A percentile compares a stretch with the other conserved stretches of the same genome.
These are phyloP conservation scores for Phenacoccus solenopsis DNA, from an alignment of 1,140 invertebrate species.

Conservation along the genomic window DNA sequence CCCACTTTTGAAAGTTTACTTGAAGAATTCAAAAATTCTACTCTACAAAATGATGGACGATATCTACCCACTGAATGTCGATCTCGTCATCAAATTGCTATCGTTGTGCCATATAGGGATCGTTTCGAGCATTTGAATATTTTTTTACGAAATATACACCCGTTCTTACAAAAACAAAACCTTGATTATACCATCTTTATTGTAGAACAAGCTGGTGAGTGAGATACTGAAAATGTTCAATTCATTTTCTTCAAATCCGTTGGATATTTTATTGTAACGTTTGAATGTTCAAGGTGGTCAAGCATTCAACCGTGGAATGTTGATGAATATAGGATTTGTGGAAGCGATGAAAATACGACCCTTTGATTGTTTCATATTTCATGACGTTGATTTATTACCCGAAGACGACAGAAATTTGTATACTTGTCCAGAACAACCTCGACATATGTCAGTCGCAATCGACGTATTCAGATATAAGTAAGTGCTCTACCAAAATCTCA, in stretches of 20 bases:
- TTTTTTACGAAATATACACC: constrained; percentile 80
- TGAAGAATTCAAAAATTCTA: constrained; percentile 14
- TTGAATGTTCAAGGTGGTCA: constrained; percentile 40
- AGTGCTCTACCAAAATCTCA: no score
- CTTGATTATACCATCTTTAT: constrained; percentile 88
- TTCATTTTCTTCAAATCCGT: no score
- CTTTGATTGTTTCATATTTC: constrained; percentile 88
- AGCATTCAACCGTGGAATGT: constrained; percentile 78
- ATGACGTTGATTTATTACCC: constrained; percentile 88
- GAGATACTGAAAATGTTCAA: constrained; percentile 25
- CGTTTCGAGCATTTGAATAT: constrained; percentile 66
- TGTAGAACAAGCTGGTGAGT: constrained; percentile 83
- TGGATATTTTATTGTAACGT: neutral
- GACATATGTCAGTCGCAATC: constrained; percentile 90
- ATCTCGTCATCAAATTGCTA: constrained; percentile 64
- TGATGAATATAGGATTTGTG: constrained; percentile 90
- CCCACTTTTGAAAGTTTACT: neutral
- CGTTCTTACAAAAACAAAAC: constrained; percentile 77
- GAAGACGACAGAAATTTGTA: constrained; percentile 87
- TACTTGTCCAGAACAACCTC: constrained; percentile 73
- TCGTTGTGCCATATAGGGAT: constrained; percentile 80
- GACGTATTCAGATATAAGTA: constrained; percentile 79
- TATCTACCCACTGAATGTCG: constrained; percentile 62
- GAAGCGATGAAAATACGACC: constrained; percentile 64
- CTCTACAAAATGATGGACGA: constrained; percentile 52